Evolutionary conservation across 2,797 vertebrate species (phyloP).

Genomic region (Alcedo atthis): DNA sequence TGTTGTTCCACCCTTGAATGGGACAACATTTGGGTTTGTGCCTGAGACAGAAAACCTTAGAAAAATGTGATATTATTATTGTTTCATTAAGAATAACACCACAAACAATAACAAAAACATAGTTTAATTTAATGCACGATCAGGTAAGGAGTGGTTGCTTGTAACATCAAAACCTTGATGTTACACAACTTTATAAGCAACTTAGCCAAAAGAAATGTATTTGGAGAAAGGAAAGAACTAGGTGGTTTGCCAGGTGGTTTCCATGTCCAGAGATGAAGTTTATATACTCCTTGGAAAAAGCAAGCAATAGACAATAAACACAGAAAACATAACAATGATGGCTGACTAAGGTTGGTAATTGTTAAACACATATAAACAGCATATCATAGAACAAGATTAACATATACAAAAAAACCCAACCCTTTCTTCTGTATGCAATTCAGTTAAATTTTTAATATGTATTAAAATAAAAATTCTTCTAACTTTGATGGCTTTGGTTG

Average conservation of each 20-base stretch:
- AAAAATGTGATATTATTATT: neutral
- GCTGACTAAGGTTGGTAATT: neutral
- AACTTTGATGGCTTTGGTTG: neutral
- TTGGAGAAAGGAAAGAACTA: neutral
- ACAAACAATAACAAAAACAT: neutral
- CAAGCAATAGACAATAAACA: neutral
- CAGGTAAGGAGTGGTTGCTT: neutral
- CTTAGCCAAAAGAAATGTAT: neutral
- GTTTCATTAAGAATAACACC: neutral
- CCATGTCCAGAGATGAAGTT: neutral
- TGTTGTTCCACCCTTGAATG: neutral
- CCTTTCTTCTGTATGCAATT: neutral
- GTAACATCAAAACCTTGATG: neutral
- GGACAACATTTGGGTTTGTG: neutral
- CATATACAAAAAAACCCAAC: rapidly evolving
- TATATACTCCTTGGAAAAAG: neutral
- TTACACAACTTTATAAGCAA: neutral
- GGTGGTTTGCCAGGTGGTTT: neutral
- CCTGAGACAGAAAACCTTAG: neutral
- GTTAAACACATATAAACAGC: neutral
- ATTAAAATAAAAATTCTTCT: neutral
- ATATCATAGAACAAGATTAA: neutral
- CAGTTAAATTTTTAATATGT: neutral
- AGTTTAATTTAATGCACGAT: neutral
- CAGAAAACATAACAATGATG: neutral